A percentile compares a stretch with the other conserved stretches of the same genome.
Conservation (phyloP, 2,797 vertebrate genomes). For the Pseudomugil tenellus region DNA sequence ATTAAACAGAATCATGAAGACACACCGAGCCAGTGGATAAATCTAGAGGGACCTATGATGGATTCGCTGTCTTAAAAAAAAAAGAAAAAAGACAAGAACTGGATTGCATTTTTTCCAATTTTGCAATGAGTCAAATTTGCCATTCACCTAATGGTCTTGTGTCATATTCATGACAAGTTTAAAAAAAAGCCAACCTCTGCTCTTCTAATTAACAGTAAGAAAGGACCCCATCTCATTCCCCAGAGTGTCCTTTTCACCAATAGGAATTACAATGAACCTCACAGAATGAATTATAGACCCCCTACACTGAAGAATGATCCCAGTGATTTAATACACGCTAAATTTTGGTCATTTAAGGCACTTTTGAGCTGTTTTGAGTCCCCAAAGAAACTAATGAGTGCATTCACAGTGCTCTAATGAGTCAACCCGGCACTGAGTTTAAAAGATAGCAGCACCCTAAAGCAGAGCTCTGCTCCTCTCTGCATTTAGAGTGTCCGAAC, state of each 20-base stretch:
- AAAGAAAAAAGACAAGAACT: slow-evolving; percentile 25
- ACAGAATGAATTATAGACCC: slow-evolving; percentile 75
- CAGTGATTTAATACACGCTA: slow-evolving; percentile 53
- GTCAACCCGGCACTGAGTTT: slow-evolving; percentile 46
- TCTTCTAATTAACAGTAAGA: slow-evolving; percentile 71
- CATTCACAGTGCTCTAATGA: slow-evolving; percentile 46
- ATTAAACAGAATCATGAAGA: slow-evolving; percentile 27
- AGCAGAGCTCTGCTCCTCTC: slow-evolving; percentile 23
- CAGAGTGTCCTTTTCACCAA: slow-evolving; percentile 63
- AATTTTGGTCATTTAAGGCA: slow-evolving; percentile 54
- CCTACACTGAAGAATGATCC: slow-evolving; percentile 60
- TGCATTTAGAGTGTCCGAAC: slow-evolving; percentile 18
- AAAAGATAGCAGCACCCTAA: slow-evolving; percentile 32
- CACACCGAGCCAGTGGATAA: not conserved
- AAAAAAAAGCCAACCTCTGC: slow-evolving; percentile 32
- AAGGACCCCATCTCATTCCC: slow-evolving; percentile 57
- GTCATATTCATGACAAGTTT: slow-evolving; percentile 58
- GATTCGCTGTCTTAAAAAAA: not conserved
- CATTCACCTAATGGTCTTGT: slow-evolving; percentile 59
- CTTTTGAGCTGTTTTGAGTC: slow-evolving; percentile 52
- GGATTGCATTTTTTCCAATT: slow-evolving; percentile 31
- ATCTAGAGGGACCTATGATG: slow-evolving; percentile 4
- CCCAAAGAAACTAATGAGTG: slow-evolving; percentile 60
- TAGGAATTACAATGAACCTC: slow-evolving; percentile 74
- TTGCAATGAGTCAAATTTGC: slow-evolving; percentile 40